Base-by-base conservation (phyloP, 2,888 invertebrate genomes). In the Danaus chrysippus region DNA sequence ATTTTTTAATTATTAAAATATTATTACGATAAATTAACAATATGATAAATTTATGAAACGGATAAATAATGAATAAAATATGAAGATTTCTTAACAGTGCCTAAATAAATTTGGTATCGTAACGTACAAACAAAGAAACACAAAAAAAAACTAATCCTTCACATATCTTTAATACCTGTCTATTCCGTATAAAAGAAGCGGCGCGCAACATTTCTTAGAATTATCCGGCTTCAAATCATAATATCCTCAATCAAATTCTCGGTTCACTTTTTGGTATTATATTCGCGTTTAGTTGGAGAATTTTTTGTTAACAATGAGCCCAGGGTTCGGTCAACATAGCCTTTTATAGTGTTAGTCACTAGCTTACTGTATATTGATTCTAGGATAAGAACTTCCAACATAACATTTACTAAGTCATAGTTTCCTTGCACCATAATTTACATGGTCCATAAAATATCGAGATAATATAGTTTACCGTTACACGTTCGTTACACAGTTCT, bases 141-240 rank as follows among this genome's bases (percentile, higher is more conserved):
- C 11, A 52, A 19, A 17, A 52, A 11, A 52, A 19, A 17, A 52
- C 2, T 15, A n/a, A 52, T 52, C 23, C 11, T 19, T 17, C 19
- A 15, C 52, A 23, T 52, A 43, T 43, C 43, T n/a, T n/a, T 43
- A 49, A 44, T 68, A 76, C 88, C 86, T 86, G 87, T 62, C 84
- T 80, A 73, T 86, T 81, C 78, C 86, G 82, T 74, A 88, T 81
- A 72, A 89, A 87, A 64, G 90, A 88, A 63, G 90, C 83, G 44
- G 86, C 89, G 62, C 90, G 89, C 70, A 87, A 78, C 90, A 91
- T 91, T 72, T 77, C 70, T 69, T 70, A 72, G 59, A 56, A 67
- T 70, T 66, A 68, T 68, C 54, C 61, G 56, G 53, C 55, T 34
- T 34, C 23, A 34, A 34, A 34, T 34, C 19, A 41, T 17, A 52